Evolutionary conservation across 2,113 vertebrate species (phyloP).

Genomic region (Brachypteracias leptosomus): DNA sequence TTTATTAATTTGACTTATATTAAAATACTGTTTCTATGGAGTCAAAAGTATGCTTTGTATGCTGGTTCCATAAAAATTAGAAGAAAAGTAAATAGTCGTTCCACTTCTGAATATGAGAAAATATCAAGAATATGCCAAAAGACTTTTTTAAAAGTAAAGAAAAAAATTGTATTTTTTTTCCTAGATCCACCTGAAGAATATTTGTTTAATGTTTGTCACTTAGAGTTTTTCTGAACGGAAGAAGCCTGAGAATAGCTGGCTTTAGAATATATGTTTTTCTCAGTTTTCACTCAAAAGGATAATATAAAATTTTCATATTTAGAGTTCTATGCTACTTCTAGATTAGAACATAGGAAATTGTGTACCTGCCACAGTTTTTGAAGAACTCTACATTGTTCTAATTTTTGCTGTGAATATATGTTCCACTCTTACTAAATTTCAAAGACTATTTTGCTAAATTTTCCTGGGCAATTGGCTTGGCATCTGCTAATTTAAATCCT

Average conservation of each 20-base stretch:
- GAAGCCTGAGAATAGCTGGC: background rate
- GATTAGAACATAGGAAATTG: background rate
- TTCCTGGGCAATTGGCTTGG: background rate
- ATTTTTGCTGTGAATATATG: background rate
- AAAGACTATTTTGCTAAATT: background rate
- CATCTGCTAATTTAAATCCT: conserved; percentile 15
- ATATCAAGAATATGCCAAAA: background rate
- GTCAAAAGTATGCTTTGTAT: background rate
- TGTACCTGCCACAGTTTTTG: background rate
- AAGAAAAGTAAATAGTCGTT: background rate
- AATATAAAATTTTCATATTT: background rate
- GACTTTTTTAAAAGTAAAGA: background rate
- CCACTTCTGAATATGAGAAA: background rate
- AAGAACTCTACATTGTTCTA: background rate
- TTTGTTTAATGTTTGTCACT: background rate
- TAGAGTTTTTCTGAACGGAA: background rate
- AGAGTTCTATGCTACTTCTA: background rate
- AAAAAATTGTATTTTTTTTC: background rate
- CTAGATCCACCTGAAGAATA: background rate
- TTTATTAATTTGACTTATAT: conserved; percentile 12
- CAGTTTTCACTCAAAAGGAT: background rate
- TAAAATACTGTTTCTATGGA: conserved; percentile 32
- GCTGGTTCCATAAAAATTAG: background rate
- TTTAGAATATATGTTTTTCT: background rate
- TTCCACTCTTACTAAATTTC: background rate